Base-by-base conservation (phyloP, 1,140 invertebrate genomes). In the Drusus annulatus region DNA sequence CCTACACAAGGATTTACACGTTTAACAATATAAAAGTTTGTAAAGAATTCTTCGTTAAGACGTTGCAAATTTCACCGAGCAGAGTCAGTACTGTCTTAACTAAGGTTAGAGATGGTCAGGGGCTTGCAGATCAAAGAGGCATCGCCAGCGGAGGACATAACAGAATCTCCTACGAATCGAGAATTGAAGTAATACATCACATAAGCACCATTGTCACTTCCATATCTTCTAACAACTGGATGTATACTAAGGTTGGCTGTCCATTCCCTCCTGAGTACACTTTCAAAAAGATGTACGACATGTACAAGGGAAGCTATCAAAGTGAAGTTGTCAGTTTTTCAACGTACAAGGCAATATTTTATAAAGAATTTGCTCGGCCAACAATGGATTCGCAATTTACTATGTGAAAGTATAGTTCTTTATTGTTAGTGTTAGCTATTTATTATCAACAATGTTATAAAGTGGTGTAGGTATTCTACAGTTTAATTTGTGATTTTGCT, bases 311-410 rank as follows among this genome's bases (percentile, higher is more conserved):
- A 74, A 15, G 21, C 50, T 19, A 71, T 17, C 13, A 19, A 15
- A 54, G 69, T 23, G n/a, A 74, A 56, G n/a, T 25, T 23, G 69
- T 56, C 19, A 74, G 69, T 28, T 74, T 74, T 56, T 74, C 69
- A 1, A 25, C 50, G 3, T 74, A 74, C 23, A 74, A 56, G 25
- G n/a, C 15, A 3, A 56, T 74, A 54, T 74, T 74, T 28, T 54
- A 74, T 74, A 56, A 74, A 56, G 52, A 52, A 16, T 54, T 74
- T 23, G 60, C 13, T 1, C 36, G 36, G 0, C 36, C 36, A 10
- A 45, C 36, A 7, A 45, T 45, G 36, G 36, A 45, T 45, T 45
- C 5, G 8, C 36, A 45, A 45, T 45, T 45, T 13, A 45, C 8
- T 0, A 36, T 36, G 31, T 36, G 31, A 13, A 45, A 45, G 1